Base-by-base conservation (phyloP, 1,140 invertebrate species). In the Lucilia sericata region DNA sequence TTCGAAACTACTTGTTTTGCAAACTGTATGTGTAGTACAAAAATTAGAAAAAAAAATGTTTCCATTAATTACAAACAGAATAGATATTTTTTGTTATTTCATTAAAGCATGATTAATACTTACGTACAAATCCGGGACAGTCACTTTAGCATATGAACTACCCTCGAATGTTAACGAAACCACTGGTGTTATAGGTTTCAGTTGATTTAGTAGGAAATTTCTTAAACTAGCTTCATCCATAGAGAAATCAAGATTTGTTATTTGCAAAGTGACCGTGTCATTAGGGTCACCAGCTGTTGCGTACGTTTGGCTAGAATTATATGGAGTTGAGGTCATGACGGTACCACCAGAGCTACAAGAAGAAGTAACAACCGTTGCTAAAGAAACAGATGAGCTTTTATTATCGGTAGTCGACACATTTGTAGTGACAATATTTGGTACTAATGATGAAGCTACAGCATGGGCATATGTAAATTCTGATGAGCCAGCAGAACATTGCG, bases 1-100 rank as follows among this genome's bases (percentile, higher is more conserved):
- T 96, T 95, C 5, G 96, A 96, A 83, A 97, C 97, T 12, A 96
- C 95, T 88, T 94, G 95, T 86, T 97, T 95, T 14, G 96, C 96
- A 86, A 89, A 90, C 88, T 91, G 21, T 4, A 60, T 13, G 25
- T 30, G 25, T 3, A 30, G 25, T 30, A 30, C 25, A 3, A 30
- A 3, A 30, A 2, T 30, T 30, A 30, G 3, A 30, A 30, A 30
- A 30, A n/a, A n/a, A n/a, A n/a, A n/a, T n/a, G 25, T 30, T 30
- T 30, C 25, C 25, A 49, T 49, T 49, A 49, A 49, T 49, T 49
- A 49, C 1, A 30, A 30, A 30, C 1, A 30, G 25, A 30, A 30
- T 30, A 30, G 1, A 30, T 30, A n/a, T 30, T 30, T 30, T 30
- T 1, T 30, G 25, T 30, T 30, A 30, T 30, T 30, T 30, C 25